Evolutionary conservation across 2,888 invertebrate genomes (phyloP).

Genomic region (Melangyna quadrimaculata): DNA sequence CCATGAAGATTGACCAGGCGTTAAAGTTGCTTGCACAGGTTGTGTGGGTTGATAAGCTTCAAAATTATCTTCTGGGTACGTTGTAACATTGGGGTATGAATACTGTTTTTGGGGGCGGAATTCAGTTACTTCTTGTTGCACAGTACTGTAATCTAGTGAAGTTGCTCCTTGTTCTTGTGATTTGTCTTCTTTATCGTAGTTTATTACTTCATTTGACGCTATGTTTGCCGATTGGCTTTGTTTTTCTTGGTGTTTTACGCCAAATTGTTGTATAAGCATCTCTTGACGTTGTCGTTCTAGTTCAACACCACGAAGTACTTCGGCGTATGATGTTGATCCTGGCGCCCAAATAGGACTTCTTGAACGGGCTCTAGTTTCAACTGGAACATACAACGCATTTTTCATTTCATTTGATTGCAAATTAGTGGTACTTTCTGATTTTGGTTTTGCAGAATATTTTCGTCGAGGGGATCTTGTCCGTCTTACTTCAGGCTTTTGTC

Average conservation of each 20-base stretch:
- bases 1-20: constrained; percentile 59
- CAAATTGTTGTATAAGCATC: constrained; percentile 30
- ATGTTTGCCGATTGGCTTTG: not conserved
- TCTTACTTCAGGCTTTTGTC: constrained; percentile 26
- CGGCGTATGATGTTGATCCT: constrained; percentile 89
- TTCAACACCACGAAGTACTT: constrained; percentile 86
- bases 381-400: constrained; percentile 41
- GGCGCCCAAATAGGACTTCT: constrained; percentile 88
- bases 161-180: not conserved
- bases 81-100: not conserved
- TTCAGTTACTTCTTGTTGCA: constrained; percentile 5
- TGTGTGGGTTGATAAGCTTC: constrained; percentile 42
- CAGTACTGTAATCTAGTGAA: constrained; percentile 32
- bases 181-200: not conserved
- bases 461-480: constrained; percentile 55
- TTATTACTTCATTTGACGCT: not conserved
- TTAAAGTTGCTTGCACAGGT: constrained; percentile 49
- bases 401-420: not conserved
- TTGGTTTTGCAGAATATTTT: constrained; percentile 28
- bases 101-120: not conserved
- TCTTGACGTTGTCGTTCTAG: constrained; percentile 75
- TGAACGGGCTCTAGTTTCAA: constrained; percentile 82
- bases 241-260: constrained; percentile 35
- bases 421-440: not conserved
- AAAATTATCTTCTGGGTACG: constrained; percentile 34